Evolutionary conservation across 64 coral and sea anemone species (phyloP).

Genomic region (Hydrozoanthus tunicans): DNA sequence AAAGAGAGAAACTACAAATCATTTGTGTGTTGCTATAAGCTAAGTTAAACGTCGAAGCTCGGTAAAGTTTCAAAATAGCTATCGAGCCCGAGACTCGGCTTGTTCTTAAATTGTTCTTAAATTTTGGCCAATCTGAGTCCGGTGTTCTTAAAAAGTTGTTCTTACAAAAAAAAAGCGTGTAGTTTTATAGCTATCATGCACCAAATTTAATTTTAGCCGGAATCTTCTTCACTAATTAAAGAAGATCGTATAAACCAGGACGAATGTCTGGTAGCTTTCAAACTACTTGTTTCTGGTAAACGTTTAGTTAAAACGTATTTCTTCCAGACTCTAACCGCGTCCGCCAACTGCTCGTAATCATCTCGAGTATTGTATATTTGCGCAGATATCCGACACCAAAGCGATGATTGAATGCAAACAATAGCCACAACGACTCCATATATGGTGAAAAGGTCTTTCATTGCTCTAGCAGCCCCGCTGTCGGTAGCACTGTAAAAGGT

Average conservation of each 20-base stretch:
- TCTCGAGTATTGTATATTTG: slow-evolving; percentile 79
- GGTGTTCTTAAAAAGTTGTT: too few species aligned
- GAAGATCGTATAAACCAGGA: slow-evolving; percentile 39
- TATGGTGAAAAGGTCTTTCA: slow-evolving; percentile 48
- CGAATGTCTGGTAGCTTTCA: slow-evolving; percentile 30
- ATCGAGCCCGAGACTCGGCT: too few species aligned
- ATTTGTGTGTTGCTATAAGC: too few species aligned
- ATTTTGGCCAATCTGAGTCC: too few species aligned
- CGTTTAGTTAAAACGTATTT: slow-evolving; percentile 48
- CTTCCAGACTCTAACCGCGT: slow-evolving; percentile 51
- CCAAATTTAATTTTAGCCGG: neutral
- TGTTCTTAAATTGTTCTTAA: too few species aligned
- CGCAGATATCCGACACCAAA: slow-evolving; percentile 80
- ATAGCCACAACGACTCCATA: slow-evolving; percentile 66
- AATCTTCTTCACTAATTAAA: slow-evolving; percentile 34
- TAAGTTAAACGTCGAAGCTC: too few species aligned
- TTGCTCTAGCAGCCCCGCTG: slow-evolving; percentile 1
- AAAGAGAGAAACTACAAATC: too few species aligned
- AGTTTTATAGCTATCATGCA: too few species aligned
- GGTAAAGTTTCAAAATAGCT: too few species aligned
- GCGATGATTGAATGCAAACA: slow-evolving; percentile 72
- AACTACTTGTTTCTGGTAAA: slow-evolving; percentile 34
- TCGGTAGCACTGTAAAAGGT: slow-evolving; percentile 66
- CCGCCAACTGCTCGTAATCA: slow-evolving; percentile 67
- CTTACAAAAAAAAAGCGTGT: too few species aligned